Evolutionary conservation across 2,113 vertebrate genomes (phyloP), one percentile per base, ranked within the genome.

Genomic region (Panthera tigris): DNA sequence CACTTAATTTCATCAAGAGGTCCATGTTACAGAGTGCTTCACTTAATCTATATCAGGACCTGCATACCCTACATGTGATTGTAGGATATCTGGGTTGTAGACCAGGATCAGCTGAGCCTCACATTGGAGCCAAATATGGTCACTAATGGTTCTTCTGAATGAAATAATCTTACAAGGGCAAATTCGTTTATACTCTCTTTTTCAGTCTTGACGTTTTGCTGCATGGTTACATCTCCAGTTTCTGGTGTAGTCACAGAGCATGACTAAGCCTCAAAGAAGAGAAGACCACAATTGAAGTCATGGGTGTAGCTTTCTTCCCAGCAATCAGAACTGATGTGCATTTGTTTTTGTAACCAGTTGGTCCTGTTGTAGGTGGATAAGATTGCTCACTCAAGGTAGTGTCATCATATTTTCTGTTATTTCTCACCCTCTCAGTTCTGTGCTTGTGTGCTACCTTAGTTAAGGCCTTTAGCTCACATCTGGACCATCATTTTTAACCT

Each of bases 301-400:
- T 86, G 83, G 82, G 82, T 95, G 82, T 95, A 69, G 15, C 14
- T 55, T 76, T 82, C 71, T 81, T 91, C 71, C 63, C 45, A 83
- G 66, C 85, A 83, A 50, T 96, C 29, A 95, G 41, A 74, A 87
- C 50, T 19, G 65, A 19, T 91, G 18, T 88, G 87, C 57, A 36
- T 84, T 89, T 88, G 39, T 84, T 93, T 96, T 84, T 96, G 45
- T 93, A 97, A 97, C 68, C 73, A 76, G 96, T 50, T 66, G 2
- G 10, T 85, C 95, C 74, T 94, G 86, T 92, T 71, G 52, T 74
- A n/a, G 25, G 39, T 80, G 29, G 52, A 6, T 71, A 21, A 66
- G 19, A 50, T 84, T 73, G 87, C 45, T 52, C 25, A 29, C 83
- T 91, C 82, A 86, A 52, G 16, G 29, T 41, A 39, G 19, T 55